Evolutionary conservation across 2,888 invertebrate genomes (phyloP), one percentile per base, ranked within the genome.

Genomic region (Eilema sororculum): DNA sequence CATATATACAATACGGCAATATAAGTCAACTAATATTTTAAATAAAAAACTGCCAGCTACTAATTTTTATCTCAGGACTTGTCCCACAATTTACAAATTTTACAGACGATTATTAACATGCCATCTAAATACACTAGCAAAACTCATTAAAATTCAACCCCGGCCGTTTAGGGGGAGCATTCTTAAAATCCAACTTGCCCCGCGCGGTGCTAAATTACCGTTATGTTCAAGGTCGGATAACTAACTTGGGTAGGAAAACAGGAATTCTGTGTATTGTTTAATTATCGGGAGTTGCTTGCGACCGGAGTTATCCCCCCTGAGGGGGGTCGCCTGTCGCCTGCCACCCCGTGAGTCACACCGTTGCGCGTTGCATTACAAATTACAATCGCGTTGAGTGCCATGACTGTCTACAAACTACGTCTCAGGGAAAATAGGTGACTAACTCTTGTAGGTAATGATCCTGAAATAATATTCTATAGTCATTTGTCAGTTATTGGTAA

Each of bases 171-270:
- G 77, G 77, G 81, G 76, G 66, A 86, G 84, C 86, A 88, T 89
- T 89, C 88, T 86, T 83, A 86, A 86, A 87, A 84, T 79, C 76
- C 75, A 76, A 75, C 73, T 72, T 68, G 75, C 72, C 24, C 73
- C 24, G 60, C 58, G 69, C 62, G 79, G 80, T 77, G 78, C 80
- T 82, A 83, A 86, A 87, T 86, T 87, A 86, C 80, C 72, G 83
- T 79, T 75, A 82, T 83, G 76, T 85, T 88, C 90, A 90, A 90
- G 90, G 90, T 88, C 90, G 86, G 82, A 69, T 78, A 80, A 85
- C 65, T 78, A 75, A 79, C 74, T 75, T 72, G 72, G 72, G 72
- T 74, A 78, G 74, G 72, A 82, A 79, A 73, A 75, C 75, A 78
- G 83, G 86, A 87, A 87, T 86, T 82, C 78, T 75, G 83, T 78